Evolutionary conservation across 2,797 vertebrate species (phyloP), one percentile per base, ranked within the genome.

Genomic region (Spinus olivaceus): DNA sequence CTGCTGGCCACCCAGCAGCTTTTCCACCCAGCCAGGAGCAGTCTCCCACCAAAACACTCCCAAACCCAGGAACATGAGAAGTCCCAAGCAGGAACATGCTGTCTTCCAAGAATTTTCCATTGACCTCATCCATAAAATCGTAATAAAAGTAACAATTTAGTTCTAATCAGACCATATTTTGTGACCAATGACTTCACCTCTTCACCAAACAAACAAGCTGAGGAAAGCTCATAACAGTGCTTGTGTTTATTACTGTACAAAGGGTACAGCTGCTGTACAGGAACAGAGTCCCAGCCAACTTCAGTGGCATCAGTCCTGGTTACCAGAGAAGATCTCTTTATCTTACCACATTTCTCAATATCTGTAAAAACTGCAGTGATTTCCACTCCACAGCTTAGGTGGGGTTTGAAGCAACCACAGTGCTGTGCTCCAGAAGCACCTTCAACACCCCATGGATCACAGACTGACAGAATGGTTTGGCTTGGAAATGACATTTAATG

Each of bases 11-110:
- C 49, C 18, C 46, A 16, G 13, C 35, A 79, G 74, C 63, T 39
- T 30, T 54, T 35, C 33, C 6, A 3, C 30, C 22, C 1, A 1
- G 46, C 33, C 44, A 56, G 32, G 24, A 73, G 76, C 25, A 64
- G 56, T 15, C 35, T 63, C 27, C 30, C 53, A 21, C 18, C 23
- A 4, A 18, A 60, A 61, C 14, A 13, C 10, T 27, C 24, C 23
- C 15, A 42, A 54, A 28, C 0, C 2, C 78, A 49, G 9, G 9
- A 25, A 14, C 0, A 0, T 0, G 27, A 14, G 7, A 59, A 2
- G 1, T 53, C 51, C 27, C 5, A 8, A 71, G 39, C 8, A 69
- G 25, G 27, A 56, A 59, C 2, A 0, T 0, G 10, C 37, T n/a
- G 22, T 25, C 25, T 41, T 73, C 23, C 0, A 4, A 49, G 6